Base-by-base conservation (phyloP, 2,113 vertebrate species). In the Polypterus senegalus region DNA sequence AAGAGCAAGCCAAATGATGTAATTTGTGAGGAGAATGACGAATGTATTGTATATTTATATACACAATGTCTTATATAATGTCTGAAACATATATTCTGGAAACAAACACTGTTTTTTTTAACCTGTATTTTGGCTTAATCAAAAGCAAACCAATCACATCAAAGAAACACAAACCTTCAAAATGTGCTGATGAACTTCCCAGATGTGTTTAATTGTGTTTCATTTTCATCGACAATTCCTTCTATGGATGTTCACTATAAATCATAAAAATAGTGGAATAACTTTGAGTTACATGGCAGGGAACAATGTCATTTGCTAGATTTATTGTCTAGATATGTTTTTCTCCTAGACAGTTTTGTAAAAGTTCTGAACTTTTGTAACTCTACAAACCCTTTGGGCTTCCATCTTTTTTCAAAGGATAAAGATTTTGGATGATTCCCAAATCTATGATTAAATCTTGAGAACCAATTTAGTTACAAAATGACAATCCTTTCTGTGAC, bases 201-300 rank as follows among this genome's bases (percentile, higher is more conserved):
- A 85, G 83, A 84, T 84, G 83, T 80, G 73, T 68, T 69, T 61
- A 69, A 66, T 65, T 72, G 69, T 68, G 73, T 79, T 77, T 76
- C 71, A 75, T 71, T 76, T 73, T 79, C 74, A 71, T 72, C 79
- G 79, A 76, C 79, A 83, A 80, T 80, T 85, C 7, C 51, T 79
- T 77, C 27, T 72, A 74, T 74, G 74, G 71, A 77, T 74, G 79
- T 79, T 77, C 76, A 76, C 72, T 69, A 67, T 83, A 83, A 85
- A 85, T 85, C 80, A 81, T 66, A 45, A 60, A 51, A 10, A 58
- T 68, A 65, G 43, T 66, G 70, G 71, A 64, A 67, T 3, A 72
- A 63, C 71, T 65, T 47, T 55, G 64, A 49, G 63, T 70, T 71
- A 74, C 71, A 70, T 71, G 74, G 71, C 76, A 56, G 65, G 70